phyloP scores from a whole-genome alignment of 1,140 invertebrate genomes.

The Archivesica marissinica region DNA sequence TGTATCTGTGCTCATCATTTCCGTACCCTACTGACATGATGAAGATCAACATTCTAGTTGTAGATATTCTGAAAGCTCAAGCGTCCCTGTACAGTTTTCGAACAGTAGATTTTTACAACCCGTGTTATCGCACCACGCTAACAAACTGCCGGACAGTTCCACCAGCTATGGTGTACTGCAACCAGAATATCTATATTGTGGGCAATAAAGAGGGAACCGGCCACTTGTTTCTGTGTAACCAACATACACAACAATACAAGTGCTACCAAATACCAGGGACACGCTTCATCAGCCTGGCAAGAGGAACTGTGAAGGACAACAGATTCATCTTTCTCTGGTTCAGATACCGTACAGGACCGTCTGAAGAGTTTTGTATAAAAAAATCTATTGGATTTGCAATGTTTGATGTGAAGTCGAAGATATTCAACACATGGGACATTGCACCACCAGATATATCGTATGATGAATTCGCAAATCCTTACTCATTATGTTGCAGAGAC shows the following conservation, averaged over 20 bases:
- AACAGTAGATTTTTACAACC: constrained; percentile 79
- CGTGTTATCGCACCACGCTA: constrained; percentile 79
- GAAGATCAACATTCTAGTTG: constrained; percentile 79
- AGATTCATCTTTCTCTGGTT: constrained; percentile 80
- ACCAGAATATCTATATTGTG: constrained; percentile 77
- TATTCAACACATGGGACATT: constrained; percentile 78
- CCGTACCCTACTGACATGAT: constrained; percentile 82
- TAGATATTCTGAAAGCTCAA: constrained; percentile 77
- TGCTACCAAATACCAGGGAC: constrained; percentile 81
- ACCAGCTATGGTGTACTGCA: constrained; percentile 79
- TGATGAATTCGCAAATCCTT: constrained; percentile 79
- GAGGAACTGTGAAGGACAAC: constrained; percentile 77
- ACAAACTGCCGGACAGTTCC: constrained; percentile 80
- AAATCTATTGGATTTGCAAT: constrained; percentile 82
- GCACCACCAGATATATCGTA: constrained; percentile 79
- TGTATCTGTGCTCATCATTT: constrained; percentile 81
- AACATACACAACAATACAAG: constrained; percentile 78
- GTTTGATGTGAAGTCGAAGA: constrained; percentile 80
- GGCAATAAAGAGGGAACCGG: constrained; percentile 81
- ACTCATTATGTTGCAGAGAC: constrained; percentile 78
- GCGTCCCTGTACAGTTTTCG: constrained; percentile 79
- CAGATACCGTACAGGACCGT: constrained; percentile 80
- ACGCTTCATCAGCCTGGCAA: constrained; percentile 80
- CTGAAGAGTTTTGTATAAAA: constrained; percentile 82
- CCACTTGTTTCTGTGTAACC: constrained; percentile 80